Base-by-base conservation (phyloP, 2,113 vertebrate species). In the Neolamprologus tretocephalus region DNA sequence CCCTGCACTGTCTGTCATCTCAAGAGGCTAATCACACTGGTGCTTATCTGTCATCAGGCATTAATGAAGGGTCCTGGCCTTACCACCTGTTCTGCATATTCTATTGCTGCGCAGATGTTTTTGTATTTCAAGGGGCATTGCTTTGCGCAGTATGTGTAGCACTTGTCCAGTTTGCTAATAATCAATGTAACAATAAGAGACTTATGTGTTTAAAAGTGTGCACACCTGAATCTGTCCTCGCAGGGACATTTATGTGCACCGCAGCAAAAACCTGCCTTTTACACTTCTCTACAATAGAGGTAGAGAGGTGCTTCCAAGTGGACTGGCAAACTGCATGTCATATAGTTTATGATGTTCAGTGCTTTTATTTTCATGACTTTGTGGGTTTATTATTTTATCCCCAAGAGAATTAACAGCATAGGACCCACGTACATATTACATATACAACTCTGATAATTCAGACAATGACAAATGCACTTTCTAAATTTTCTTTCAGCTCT, bases 51-150 rank as follows among this genome's bases (percentile, higher is more conserved):
- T 95, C 93, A 58, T 86, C 93, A 54, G 81, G 54, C 88, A 87
- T 93, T 92, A 94, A 94, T 95, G 92, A 93, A 90, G 81, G 89
- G 87, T 88, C 86, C 58, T 10, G 13, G 68, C 84, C 87, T 84
- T 16, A 78, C 91, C 92, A 95, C 89, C 92, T 94, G 93, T 82
- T 90, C 89, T 53, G 78, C 58, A 80, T 81, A 82, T 85, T 87
- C 66, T 45, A 47, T 45, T 83, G 82, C 47, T 82, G 78, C 75
- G 42, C 89, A 92, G 95, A 94, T 94, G 92, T 92, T 92, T 88
- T n/a, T 71, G 84, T 84, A 57, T 81, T 84, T 85, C 54, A 68
- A 85, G 89, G 89, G 84, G 83, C 16, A 23, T 75, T 19, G 4
- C 61, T 91, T 16, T 83, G 40, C 55, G 3, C 3, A 51, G 55